Percentiles rank a stretch among this genome's conserved stretches.
Conservation (phyloP, 2,888 invertebrate genomes). For the Dryobotodes eremita region DNA sequence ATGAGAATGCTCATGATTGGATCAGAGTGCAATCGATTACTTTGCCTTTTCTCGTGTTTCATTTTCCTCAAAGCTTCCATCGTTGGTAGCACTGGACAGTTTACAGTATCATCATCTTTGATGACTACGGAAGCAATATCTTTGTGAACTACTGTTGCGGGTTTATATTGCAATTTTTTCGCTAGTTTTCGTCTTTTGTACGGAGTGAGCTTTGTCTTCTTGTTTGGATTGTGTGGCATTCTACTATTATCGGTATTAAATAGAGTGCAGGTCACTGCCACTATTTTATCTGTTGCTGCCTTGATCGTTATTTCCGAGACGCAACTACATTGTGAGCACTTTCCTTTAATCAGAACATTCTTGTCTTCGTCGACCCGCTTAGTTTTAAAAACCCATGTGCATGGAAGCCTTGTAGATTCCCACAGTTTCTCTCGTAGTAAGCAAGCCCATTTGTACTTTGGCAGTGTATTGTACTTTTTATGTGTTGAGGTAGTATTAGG, state of each 20-base stretch:
- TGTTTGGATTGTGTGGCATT: background rate
- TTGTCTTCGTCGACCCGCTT: background rate
- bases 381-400: slow-evolving; percentile 10
- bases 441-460: slow-evolving; percentile 10
- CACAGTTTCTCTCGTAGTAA: slow-evolving; percentile 24
- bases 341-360: background rate
- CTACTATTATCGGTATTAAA: background rate
- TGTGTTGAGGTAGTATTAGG: background rate
- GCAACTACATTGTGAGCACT: slow-evolving; percentile 2
- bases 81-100: background rate
- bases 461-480: slow-evolving; percentile 10
- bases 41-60: slow-evolving; percentile 13
- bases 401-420: slow-evolving; percentile 22
- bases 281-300: background rate
- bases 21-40: background rate
- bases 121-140: slow-evolving; percentile 1
- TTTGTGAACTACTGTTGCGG: background rate
- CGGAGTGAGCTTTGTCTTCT: slow-evolving; percentile 13
- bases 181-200: slow-evolving; percentile 15
- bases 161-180: slow-evolving; percentile 11
- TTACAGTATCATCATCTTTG: slow-evolving; percentile 5
- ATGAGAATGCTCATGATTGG: slow-evolving; percentile 13
- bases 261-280: background rate
- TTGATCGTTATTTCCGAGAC: background rate
- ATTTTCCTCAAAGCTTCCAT: slow-evolving; percentile 7